Percentiles rank a stretch among this genome's conserved stretches.
phyloP scores from a whole-genome alignment of 2,888 invertebrate genomes.

The Chironomus riparius region DNA sequence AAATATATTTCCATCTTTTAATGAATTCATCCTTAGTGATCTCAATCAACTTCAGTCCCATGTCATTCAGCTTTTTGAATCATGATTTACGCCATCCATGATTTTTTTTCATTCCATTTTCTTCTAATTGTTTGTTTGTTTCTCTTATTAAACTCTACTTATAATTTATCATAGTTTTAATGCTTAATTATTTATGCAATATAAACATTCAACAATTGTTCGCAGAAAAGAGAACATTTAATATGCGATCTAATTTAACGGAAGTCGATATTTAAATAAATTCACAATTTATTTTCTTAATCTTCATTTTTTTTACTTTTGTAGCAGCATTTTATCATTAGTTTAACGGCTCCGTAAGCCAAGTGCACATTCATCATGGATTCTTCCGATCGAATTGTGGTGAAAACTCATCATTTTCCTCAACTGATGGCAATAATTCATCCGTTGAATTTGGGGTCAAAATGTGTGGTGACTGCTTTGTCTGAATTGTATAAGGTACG shows the following conservation, averaged over 20 bases:
- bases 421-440: slow-evolving; percentile 69
- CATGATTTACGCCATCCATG: too few species aligned
- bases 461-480: slow-evolving; percentile 45
- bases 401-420: slow-evolving; percentile 44
- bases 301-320: too few species aligned
- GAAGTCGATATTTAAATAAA: too few species aligned
- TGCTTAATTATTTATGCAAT: background rate
- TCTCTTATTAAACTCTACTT: background rate
- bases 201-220: background rate
- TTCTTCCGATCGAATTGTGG: slow-evolving; percentile 21
- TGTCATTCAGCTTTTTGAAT: too few species aligned
- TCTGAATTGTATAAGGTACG: slow-evolving; percentile 34
- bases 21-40: too few species aligned
- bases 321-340: background rate
- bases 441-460: slow-evolving; percentile 76
- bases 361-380: slow-evolving; percentile 23
- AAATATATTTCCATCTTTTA: too few species aligned
- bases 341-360: slow-evolving; percentile 16
- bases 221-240: too few species aligned
- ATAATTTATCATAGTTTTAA: background rate
- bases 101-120: background rate
- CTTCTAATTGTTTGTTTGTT: background rate
- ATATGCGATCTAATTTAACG: too few species aligned
- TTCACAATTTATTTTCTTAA: too few species aligned
- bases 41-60: too few species aligned